Conservation (phyloP, 2,888 invertebrate species). For the Kuschelorhynchus macadamiae region DNA sequence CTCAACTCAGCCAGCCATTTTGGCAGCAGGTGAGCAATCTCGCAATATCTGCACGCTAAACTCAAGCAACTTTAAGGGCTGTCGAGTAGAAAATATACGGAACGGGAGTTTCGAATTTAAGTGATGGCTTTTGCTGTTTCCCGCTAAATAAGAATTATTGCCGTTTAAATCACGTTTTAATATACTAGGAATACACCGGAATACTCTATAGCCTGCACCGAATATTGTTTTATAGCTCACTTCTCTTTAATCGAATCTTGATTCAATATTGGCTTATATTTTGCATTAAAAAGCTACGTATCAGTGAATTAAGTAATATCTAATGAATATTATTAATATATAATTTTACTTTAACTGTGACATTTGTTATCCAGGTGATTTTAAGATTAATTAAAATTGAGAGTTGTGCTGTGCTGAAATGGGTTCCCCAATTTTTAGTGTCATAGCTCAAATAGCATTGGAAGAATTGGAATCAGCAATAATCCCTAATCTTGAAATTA, state of each 20-base stretch:
- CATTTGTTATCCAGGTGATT: too few relatives aligned
- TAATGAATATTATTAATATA: too few relatives aligned
- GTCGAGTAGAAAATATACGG: slow-evolving; percentile 46
- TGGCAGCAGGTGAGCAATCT: slow-evolving; percentile 3
- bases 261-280: too few relatives aligned
- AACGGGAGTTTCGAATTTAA: slow-evolving; percentile 44
- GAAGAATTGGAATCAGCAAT: too few relatives aligned
- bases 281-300: too few relatives aligned
- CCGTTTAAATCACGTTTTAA: slow-evolving; percentile 47
- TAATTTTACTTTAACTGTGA: too few relatives aligned
- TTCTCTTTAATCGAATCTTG: slow-evolving; percentile 24
- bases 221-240: slow-evolving; percentile 16
- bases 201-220: slow-evolving; percentile 18
- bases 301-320: too few relatives aligned
- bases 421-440: too few relatives aligned
- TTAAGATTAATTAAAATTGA: too few relatives aligned
- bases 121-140: slow-evolving; percentile 48
- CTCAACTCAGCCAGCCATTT: not conserved
- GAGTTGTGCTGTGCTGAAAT: too few relatives aligned
- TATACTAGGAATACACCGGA: slow-evolving; percentile 33
- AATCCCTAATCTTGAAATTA: too few relatives aligned
- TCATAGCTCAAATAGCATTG: too few relatives aligned
- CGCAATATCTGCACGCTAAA: slow-evolving; percentile 25
- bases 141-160: slow-evolving; percentile 49
- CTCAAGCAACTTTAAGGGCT: slow-evolving; percentile 39